phyloP scores from a whole-genome alignment of 2,797 vertebrate species.

The Sarcoramphus papa region DNA sequence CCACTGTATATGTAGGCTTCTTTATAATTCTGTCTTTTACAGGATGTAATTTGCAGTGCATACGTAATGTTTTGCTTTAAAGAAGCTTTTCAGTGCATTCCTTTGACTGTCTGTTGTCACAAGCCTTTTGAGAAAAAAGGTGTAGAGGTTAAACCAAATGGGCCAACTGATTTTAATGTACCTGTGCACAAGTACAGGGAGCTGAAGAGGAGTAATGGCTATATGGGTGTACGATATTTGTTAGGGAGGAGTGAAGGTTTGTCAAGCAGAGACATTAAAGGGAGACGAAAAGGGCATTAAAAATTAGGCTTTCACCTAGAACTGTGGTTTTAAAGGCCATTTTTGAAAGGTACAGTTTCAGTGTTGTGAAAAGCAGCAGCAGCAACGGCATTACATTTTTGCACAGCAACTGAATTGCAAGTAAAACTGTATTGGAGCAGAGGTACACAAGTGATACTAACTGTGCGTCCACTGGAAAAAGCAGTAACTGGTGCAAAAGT shows the following conservation, averaged over 20 bases:
- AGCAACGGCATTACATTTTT: background rate
- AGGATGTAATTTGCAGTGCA: background rate
- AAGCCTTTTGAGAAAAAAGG: background rate
- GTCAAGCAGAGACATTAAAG: background rate
- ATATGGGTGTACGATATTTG: accelerated
- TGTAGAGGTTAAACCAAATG: background rate
- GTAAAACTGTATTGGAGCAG: background rate
- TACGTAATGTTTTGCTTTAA: background rate
- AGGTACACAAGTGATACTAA: background rate
- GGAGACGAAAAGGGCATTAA: background rate
- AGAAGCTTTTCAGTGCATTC: background rate
- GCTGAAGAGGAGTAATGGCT: background rate
- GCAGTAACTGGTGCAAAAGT: background rate
- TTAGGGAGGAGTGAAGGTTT: background rate
- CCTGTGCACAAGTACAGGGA: background rate
- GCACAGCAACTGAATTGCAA: background rate
- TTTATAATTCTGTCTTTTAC: background rate
- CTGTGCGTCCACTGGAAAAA: background rate
- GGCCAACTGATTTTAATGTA: background rate
- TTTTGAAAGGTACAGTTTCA: background rate
- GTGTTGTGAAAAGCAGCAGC: background rate
- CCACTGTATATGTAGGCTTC: no score
- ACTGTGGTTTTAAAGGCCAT: background rate
- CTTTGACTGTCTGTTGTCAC: background rate
- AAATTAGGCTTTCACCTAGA: background rate